phyloP scores from a whole-genome alignment of 1,140 invertebrate species.

The Lineus longissimus region DNA sequence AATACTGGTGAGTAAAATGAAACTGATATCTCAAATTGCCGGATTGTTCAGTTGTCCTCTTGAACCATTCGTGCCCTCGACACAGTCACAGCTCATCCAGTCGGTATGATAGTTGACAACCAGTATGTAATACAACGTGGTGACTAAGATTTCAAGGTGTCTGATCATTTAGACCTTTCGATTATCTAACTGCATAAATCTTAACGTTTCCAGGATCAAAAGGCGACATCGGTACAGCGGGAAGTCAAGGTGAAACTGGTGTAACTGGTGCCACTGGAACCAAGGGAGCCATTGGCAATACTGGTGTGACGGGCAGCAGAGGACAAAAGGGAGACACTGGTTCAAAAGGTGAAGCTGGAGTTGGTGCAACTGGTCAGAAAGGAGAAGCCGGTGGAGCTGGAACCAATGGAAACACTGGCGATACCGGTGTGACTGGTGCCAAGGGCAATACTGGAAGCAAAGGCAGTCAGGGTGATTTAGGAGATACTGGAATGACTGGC shows the following conservation, averaged over 20 bases:
- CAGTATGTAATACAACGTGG: too few species aligned
- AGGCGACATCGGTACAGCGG: not conserved
- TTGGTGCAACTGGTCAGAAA: slow-evolving; percentile 40
- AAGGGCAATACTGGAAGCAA: slow-evolving; percentile 14
- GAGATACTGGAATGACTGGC: slow-evolving; percentile 36
- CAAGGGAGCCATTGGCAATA: slow-evolving; percentile 13
- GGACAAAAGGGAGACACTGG: slow-evolving; percentile 9
- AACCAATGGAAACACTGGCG: slow-evolving; percentile 4
- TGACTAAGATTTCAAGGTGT: too few species aligned
- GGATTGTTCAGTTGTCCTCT: too few species aligned
- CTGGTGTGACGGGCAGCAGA: slow-evolving; percentile 14
- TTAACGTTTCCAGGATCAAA: not conserved
- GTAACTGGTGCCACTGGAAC: slow-evolving; percentile 8
- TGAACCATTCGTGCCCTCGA: too few species aligned
- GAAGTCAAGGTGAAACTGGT: not conserved
- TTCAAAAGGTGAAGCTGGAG: slow-evolving; percentile 34
- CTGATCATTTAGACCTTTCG: too few species aligned
- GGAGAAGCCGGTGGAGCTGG: slow-evolving; percentile 37
- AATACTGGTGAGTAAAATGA: not conserved
- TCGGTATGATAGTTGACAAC: too few species aligned
- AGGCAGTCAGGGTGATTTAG: slow-evolving; percentile 44
- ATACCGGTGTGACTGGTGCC: slow-evolving; percentile 7
- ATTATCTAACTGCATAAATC: too few species aligned
- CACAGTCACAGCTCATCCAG: too few species aligned
- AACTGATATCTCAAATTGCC: slow-evolving; percentile 4